A percentile compares a stretch with the other conserved stretches of the same genome.
phyloP scores from a whole-genome alignment of 1,140 invertebrate species.

The Anastatus disparis region DNA sequence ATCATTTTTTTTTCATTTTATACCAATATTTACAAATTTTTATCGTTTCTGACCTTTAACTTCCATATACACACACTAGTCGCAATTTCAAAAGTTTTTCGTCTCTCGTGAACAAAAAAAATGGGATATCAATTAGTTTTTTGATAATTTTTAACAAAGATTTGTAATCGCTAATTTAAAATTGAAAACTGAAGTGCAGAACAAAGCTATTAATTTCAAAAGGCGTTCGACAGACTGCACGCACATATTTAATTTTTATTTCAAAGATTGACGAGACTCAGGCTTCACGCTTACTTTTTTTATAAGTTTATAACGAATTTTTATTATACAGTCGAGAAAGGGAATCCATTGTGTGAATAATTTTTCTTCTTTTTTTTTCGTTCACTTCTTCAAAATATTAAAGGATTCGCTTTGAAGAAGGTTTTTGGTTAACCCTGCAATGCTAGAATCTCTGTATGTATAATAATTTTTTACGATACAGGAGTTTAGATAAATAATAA shows the following conservation, averaged over 20 bases:
- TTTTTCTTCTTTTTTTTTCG: neutral
- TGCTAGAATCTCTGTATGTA: no score
- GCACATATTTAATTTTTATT: constrained; percentile 2
- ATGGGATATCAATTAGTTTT: constrained; percentile 15
- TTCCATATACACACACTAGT: neutral
- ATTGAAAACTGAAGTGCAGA: neutral
- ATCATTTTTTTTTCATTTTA: neutral
- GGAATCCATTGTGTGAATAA: neutral
- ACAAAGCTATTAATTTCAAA: constrained; percentile 5
- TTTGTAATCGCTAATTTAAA: neutral
- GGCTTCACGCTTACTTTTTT: constrained; percentile 9
- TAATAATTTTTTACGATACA: no score
- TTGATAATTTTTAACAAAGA: no score
- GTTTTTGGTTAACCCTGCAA: constrained; percentile 13
- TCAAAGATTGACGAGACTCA: neutral
- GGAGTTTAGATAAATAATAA: no score
- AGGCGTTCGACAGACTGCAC: constrained; percentile 27
- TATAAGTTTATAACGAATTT: constrained; percentile 20
- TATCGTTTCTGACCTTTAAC: neutral
- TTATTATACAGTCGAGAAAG: constrained; percentile 8
- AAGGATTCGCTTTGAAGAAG: neutral
- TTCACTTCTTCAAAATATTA: constrained; percentile 3
- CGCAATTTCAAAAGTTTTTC: neutral
- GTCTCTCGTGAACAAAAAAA: neutral
- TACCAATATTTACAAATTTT: neutral